Base-by-base conservation (phyloP, 1,140 invertebrate genomes). In the Caenorhabditis elegans region DNA sequence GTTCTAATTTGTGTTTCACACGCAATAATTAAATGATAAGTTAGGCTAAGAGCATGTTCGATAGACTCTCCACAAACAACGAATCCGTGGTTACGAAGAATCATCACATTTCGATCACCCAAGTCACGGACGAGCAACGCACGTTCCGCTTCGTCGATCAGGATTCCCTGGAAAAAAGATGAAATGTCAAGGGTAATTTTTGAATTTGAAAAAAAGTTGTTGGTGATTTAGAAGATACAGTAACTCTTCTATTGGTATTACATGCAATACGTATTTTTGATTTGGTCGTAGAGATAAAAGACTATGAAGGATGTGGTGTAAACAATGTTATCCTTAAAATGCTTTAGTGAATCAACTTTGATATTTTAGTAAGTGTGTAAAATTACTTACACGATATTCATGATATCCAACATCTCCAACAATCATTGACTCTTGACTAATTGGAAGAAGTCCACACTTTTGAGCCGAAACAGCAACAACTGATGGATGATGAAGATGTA, bases 21-120 rank as follows among this genome's bases (percentile, higher is more conserved):
- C 15, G 96, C 95, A 80, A 94, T 90, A 78, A 96, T 93, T 65
- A 93, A 92, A 90, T 94, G 94, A 86, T 93, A 93, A 47, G 95
- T 94, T 89, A 95, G 94, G 91, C 93, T 94, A 91, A 97, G 97
- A 10, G 97, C 96, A 91, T 99, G 97, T 91, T 98, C 97, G 53
- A 99, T 93, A 3, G 95, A 95, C 87, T 95, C 95, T 51, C 97
- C 98, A 92, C 96, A 98, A 90, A 95, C 96, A 0, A 99, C 92
- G 34, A 96, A 95, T 82, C 97, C 97, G 89, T 96, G 95, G 90
- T 98, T 98, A 78, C 94, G 93, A 84, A 99, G 91, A 85, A 99
- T 91, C 92, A 99, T 93, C 24, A 98, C 88, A 80, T 88, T 87
- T 85, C 89, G 88, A 31, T 88, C 84, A 8, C 92, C 92, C 79